phyloP scores from a whole-genome alignment of 2,797 vertebrate species.

The Oreortyx pictus region DNA sequence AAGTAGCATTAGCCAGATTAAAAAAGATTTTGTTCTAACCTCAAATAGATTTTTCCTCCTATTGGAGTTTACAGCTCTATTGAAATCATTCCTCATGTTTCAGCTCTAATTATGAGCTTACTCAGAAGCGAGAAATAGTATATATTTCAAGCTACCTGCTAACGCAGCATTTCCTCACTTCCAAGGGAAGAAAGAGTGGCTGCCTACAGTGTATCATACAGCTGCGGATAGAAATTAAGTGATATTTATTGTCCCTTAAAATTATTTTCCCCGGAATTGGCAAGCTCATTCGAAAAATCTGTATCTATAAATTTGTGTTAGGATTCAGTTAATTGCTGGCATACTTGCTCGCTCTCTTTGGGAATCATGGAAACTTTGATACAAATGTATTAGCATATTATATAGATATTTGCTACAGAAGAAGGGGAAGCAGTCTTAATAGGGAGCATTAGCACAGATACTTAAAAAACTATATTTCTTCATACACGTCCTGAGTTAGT shows the following conservation, averaged over 20 bases:
- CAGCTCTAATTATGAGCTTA: constrained; percentile 32
- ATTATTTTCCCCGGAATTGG: constrained; percentile 43
- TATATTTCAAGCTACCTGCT: constrained; percentile 16
- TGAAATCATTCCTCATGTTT: constrained; percentile 29
- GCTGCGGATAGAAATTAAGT: constrained; percentile 49
- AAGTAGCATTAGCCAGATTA: constrained; percentile 37
- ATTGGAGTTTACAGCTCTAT: constrained; percentile 5
- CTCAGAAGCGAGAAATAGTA: constrained; percentile 26
- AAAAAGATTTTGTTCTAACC: constrained; percentile 59
- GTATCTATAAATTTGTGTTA: constrained; percentile 7
- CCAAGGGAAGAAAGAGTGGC: not conserved
- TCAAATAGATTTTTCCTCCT: not conserved
- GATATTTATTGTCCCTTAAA: constrained; percentile 65
- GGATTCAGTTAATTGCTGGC: constrained; percentile 32
- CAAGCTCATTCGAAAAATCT: constrained; percentile 42
- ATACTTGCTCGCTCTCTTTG: not conserved
- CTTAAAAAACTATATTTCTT: not conserved
- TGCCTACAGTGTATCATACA: constrained; percentile 21
- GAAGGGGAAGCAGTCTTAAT: not conserved
- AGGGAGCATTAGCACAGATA: not conserved
- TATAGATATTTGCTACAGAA: not conserved
- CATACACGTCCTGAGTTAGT: not conserved
- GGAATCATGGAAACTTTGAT: constrained; percentile 2
- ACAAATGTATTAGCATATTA: not conserved
- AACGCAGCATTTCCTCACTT: constrained; percentile 42